These are phyloP conservation scores for Macrobrachium nipponense DNA, from an alignment of 1,140 invertebrate species.

Conservation along the genomic window DNA sequence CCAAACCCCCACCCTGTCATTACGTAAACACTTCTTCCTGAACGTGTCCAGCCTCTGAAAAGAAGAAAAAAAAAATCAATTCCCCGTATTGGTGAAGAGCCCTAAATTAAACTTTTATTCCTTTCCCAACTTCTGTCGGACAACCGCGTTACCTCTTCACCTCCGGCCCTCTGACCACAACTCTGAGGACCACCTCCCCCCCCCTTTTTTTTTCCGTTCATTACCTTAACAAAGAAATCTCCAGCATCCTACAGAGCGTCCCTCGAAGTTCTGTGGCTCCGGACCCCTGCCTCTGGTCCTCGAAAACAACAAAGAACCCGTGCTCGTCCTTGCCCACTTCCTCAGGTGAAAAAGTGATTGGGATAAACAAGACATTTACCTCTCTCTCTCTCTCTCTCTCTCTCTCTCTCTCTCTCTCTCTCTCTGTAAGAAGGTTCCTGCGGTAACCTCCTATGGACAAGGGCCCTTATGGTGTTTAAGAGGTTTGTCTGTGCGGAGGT, in stretches of 20 bases:
- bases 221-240: conserved; percentile 44
- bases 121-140: neutral
- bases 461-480: conserved; percentile 36
- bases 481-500: conserved; percentile 33
- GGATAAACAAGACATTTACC: conserved; percentile 49
- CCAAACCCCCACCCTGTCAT: neutral
- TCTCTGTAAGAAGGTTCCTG: too few relatives aligned
- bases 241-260: conserved; percentile 5
- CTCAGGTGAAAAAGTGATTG: conserved; percentile 22
- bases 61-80: too few relatives aligned
- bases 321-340: conserved; percentile 46
- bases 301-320: conserved; percentile 41
- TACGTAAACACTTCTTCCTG: neutral
- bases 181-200: conserved; percentile 37
- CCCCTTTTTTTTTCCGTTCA: conserved; percentile 24
- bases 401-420: too few relatives aligned
- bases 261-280: conserved; percentile 32
- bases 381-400: too few relatives aligned
- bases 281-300: conserved; percentile 37
- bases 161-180: conserved; percentile 6
- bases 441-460: neutral
- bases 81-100: neutral
- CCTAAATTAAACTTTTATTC: neutral
- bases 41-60: neutral
- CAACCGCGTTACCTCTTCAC: conserved; percentile 5